Conservation (phyloP, 2,113 vertebrate genomes). For the Ranitomeya variabilis region DNA sequence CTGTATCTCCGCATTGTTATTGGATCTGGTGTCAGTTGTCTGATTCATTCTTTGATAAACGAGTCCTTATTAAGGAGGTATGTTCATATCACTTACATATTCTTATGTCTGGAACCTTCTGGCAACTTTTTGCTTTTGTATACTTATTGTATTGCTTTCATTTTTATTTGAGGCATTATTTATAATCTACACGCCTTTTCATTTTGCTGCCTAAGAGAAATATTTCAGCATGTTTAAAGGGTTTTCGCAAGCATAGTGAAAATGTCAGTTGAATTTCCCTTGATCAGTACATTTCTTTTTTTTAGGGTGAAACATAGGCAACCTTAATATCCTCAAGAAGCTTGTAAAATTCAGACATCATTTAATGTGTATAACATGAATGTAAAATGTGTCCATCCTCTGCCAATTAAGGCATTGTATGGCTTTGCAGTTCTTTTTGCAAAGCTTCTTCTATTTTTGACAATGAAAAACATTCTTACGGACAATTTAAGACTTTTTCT, state of each 20-base stretch:
- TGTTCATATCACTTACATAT: conserved; percentile 10
- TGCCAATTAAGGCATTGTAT: background rate
- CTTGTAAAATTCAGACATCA: conserved; percentile 17
- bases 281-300: conserved; percentile 23
- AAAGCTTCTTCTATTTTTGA: background rate
- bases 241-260: conserved; percentile 38
- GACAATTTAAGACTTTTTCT: background rate
- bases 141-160: conserved; percentile 30
- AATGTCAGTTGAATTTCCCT: conserved; percentile 42
- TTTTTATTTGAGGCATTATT: conserved; percentile 29
- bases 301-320: conserved; percentile 24
- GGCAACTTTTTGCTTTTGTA: conserved; percentile 17
- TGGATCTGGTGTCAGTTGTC: background rate
- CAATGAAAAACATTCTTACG: background rate
- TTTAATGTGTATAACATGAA: conserved; percentile 24
- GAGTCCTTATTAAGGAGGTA: conserved; percentile 10
- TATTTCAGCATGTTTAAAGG: conserved; percentile 20
- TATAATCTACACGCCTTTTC: conserved; percentile 33
- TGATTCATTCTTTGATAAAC: conserved; percentile 18
- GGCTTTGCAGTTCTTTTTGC: background rate
- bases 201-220: conserved; percentile 19
- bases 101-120: background rate
- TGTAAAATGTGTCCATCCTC: conserved; percentile 31
- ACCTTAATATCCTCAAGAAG: conserved; percentile 15
- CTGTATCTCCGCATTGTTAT: conserved; percentile 14